Evolutionary conservation across 2,888 invertebrate species (phyloP).

Genomic region (Spialia ferax): DNA sequence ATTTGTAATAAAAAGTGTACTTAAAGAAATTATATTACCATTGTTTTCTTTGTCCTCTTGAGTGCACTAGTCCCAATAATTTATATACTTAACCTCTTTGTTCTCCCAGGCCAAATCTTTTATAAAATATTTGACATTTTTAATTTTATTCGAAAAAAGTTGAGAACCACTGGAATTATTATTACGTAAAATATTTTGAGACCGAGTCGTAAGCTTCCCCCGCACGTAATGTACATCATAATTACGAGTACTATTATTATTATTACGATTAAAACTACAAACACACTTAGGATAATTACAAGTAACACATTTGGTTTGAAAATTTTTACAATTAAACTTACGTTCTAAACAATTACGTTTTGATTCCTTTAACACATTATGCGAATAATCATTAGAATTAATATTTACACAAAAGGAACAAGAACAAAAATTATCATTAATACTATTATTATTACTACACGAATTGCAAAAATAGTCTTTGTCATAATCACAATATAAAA

Average conservation of each 20-base stretch:
- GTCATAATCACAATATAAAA: not conserved
- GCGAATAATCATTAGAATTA: not conserved
- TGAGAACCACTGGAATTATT: not conserved
- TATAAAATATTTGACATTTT: too few relatives aligned
- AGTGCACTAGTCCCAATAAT: too few relatives aligned
- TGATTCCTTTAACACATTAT: not conserved
- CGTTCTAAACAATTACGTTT: not conserved
- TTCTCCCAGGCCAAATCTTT: too few relatives aligned
- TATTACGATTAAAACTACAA: not conserved
- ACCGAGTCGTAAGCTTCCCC: not conserved
- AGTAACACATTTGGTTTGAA: not conserved
- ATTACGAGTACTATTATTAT: not conserved
- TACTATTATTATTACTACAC: not conserved
- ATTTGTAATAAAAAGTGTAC: too few relatives aligned
- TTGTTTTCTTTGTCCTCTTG: too few relatives aligned
- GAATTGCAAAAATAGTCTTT: not conserved
- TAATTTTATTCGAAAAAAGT: not conserved
- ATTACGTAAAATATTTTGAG: not conserved
- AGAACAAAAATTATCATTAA: not conserved
- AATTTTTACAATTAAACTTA: not conserved
- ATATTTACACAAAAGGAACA: not conserved
- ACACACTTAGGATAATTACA: constrained; percentile 1
- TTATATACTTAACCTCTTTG: too few relatives aligned
- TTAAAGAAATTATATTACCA: too few relatives aligned
- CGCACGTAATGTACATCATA: not conserved